Conservation (phyloP, 2,113 vertebrate genomes). For the Columba janthina region DNA sequence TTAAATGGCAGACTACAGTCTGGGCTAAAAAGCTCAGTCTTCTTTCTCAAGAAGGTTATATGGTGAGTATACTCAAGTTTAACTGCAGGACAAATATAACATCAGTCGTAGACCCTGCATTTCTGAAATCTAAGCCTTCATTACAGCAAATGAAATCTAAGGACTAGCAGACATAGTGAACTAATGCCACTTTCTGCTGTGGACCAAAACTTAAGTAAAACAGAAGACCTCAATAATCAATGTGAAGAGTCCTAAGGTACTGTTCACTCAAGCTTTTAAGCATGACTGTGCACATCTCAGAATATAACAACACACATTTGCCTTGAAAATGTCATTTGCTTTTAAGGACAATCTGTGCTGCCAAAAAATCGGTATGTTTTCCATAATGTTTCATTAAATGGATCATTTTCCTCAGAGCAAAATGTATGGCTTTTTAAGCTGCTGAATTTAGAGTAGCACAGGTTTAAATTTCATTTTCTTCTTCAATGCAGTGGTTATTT, state of each 20-base stretch:
- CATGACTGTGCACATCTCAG: neutral
- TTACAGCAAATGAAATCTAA: neutral
- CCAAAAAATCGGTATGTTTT: constrained; percentile 7
- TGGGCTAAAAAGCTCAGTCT: neutral
- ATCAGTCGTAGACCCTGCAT: neutral
- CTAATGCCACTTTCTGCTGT: neutral
- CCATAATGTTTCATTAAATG: neutral
- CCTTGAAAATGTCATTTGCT: constrained; percentile 13
- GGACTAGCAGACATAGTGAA: neutral
- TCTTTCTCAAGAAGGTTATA: neutral
- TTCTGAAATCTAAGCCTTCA: neutral
- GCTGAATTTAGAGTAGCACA: neutral
- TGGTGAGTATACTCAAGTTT: neutral
- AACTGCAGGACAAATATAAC: neutral
- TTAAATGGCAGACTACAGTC: neutral
- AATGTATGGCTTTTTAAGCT: neutral
- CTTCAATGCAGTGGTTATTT: neutral
- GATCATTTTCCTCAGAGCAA: neutral
- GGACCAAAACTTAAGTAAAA: neutral
- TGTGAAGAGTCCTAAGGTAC: neutral
- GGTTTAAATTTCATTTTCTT: neutral
- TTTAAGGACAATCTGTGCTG: constrained; percentile 1
- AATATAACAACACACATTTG: neutral
- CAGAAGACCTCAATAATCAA: neutral
- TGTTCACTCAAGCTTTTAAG: neutral